Evolutionary conservation across 23 tunicate species (phyloP).

Genomic region (Trididemnum miniatum): DNA sequence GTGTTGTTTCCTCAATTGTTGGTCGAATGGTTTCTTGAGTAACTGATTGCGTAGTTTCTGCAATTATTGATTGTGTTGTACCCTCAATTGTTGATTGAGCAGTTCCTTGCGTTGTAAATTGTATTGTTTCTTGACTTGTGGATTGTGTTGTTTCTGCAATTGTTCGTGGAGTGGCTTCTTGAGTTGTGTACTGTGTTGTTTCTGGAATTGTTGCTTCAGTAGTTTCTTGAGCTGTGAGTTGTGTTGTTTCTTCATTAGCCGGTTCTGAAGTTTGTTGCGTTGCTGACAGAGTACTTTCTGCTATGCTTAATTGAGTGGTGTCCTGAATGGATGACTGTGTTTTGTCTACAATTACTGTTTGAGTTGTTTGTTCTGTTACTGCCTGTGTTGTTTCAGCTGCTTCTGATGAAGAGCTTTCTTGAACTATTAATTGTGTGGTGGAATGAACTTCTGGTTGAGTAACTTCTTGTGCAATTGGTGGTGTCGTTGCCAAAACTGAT

Average conservation of each 20-base stretch:
- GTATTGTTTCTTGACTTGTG: neutral
- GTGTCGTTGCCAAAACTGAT: neutral
- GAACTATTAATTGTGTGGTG: neutral
- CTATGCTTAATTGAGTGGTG: too few species aligned
- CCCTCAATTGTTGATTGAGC: neutral
- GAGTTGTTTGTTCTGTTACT: neutral
- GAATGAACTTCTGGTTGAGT: neutral
- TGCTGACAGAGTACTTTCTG: too few species aligned
- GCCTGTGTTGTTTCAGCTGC: too few species aligned
- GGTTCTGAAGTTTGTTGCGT: neutral
- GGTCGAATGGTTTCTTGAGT: neutral
- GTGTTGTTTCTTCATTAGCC: neutral
- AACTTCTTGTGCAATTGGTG: too few species aligned
- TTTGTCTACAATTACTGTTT: neutral
- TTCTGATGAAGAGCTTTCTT: neutral
- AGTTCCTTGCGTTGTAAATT: neutral
- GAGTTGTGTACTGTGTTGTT: neutral
- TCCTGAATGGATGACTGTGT: neutral
- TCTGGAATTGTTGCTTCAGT: neutral
- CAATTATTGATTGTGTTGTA: neutral
- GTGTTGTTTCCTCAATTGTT: too few species aligned
- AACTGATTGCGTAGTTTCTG: neutral
- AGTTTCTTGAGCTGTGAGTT: neutral
- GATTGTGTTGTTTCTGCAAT: neutral
- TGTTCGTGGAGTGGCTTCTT: neutral